A percentile compares a stretch with the other conserved stretches of the same genome.
phyloP scores from a whole-genome alignment of 1,140 invertebrate genomes.

The Argopecten irradians region DNA sequence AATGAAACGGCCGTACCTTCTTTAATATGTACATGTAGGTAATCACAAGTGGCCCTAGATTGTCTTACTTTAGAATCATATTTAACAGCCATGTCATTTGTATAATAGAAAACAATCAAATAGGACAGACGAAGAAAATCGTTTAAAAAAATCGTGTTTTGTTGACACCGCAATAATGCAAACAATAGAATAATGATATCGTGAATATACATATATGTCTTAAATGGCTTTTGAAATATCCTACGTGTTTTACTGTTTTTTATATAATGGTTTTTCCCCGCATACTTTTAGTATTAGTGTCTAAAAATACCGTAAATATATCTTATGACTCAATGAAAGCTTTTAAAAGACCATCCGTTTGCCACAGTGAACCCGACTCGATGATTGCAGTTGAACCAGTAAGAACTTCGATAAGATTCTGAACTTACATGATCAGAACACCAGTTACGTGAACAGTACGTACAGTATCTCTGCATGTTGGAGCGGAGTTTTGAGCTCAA shows the following conservation, averaged over 20 bases:
- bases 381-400: conserved; percentile 53
- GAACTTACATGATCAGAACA: conserved; percentile 52
- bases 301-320: no score
- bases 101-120: no score
- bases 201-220: no score
- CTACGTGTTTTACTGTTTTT: no score
- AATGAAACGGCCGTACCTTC: not conserved
- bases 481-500: conserved; percentile 49
- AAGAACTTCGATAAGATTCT: conserved; percentile 48
- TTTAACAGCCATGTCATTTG: not conserved
- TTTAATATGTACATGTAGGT: not conserved
- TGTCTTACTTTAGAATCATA: not conserved
- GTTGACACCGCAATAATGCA: no score
- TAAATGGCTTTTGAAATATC: no score
- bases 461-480: conserved; percentile 42
- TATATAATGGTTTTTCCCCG: no score
- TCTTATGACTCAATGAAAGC: conserved; percentile 45
- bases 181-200: no score
- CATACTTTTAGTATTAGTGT: no score
- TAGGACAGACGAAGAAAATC: no score
- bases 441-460: conserved; percentile 46
- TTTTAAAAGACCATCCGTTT: conserved; percentile 46
- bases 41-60: not conserved
- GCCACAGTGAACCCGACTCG: conserved; percentile 50
- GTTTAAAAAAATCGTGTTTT: no score